These are phyloP conservation scores for Coregonus ussuriensis DNA, from an alignment of 2,797 vertebrate species.

Conservation along the genomic window DNA sequence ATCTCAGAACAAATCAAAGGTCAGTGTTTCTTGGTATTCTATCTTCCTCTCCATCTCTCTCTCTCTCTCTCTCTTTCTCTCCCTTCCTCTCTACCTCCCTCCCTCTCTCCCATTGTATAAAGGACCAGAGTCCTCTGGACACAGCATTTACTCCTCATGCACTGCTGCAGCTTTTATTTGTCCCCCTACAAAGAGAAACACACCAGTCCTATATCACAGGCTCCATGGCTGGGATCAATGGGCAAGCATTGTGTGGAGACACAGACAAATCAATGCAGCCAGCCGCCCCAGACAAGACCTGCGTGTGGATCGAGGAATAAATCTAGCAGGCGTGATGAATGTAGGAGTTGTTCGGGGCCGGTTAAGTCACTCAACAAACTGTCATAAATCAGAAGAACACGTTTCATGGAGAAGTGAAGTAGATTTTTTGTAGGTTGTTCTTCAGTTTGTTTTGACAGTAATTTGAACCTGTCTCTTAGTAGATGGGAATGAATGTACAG, in stretches of 20 bases:
- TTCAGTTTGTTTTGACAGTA: no score
- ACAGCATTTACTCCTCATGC: background rate
- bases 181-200: background rate
- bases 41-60: background rate
- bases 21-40: background rate
- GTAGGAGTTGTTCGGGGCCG: no score
- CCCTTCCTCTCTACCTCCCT: background rate
- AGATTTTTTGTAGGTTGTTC: no score
- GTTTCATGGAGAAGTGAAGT: no score
- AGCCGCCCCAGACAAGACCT: background rate
- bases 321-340: no score
- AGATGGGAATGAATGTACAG: no score
- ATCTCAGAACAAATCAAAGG: background rate
- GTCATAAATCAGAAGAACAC: no score
- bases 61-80: background rate
- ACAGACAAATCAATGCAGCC: slow-evolving; percentile 6
- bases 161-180: slow-evolving; percentile 2
- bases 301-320: no score
- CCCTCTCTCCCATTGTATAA: background rate
- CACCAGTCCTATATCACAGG: background rate
- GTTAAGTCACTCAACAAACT: no score
- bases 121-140: background rate
- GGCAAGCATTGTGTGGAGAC: background rate
- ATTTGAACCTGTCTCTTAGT: no score
- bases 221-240: background rate